phyloP scores from a whole-genome alignment of 1,140 invertebrate genomes.

The Halesus radiatus region DNA sequence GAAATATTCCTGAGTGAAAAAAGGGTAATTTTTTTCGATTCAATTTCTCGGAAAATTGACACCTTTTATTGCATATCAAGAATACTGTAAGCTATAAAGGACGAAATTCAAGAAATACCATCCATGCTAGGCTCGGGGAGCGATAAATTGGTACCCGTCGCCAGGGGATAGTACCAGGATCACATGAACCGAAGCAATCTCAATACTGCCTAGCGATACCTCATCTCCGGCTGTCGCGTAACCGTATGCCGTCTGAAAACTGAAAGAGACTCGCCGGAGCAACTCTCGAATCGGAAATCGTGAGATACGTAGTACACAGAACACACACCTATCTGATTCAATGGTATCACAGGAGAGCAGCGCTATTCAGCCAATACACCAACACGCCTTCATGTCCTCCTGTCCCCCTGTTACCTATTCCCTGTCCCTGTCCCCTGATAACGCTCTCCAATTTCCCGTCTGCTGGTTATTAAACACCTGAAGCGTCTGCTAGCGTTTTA shows the following conservation, averaged over 20 bases:
- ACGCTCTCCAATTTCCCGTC: constrained; percentile 24
- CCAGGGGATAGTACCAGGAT: background rate
- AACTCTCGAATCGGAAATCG: constrained; percentile 6
- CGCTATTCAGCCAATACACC: background rate
- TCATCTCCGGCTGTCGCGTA: constrained; percentile 16
- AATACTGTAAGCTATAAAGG: too few relatives aligned
- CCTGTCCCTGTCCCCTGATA: background rate
- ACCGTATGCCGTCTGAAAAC: background rate
- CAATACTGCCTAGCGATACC: constrained; percentile 3
- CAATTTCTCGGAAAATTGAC: too few relatives aligned
- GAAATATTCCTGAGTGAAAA: too few relatives aligned
- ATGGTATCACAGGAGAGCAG: constrained; percentile 10
- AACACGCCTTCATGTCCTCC: background rate
- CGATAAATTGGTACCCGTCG: too few relatives aligned
- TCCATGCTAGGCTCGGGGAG: too few relatives aligned
- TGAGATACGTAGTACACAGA: background rate
- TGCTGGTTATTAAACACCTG: background rate
- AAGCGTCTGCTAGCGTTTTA: too few relatives aligned
- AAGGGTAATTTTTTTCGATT: too few relatives aligned
- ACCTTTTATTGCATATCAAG: too few relatives aligned
- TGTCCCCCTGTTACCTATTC: background rate
- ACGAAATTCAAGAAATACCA: too few relatives aligned
- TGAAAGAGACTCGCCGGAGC: background rate
- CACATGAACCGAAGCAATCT: constrained; percentile 3
- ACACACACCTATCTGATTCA: constrained; percentile 9